A percentile compares a stretch with the other conserved stretches of the same genome.
phyloP scores from a whole-genome alignment of 2,113 vertebrate species.

The Tichodroma muraria region DNA sequence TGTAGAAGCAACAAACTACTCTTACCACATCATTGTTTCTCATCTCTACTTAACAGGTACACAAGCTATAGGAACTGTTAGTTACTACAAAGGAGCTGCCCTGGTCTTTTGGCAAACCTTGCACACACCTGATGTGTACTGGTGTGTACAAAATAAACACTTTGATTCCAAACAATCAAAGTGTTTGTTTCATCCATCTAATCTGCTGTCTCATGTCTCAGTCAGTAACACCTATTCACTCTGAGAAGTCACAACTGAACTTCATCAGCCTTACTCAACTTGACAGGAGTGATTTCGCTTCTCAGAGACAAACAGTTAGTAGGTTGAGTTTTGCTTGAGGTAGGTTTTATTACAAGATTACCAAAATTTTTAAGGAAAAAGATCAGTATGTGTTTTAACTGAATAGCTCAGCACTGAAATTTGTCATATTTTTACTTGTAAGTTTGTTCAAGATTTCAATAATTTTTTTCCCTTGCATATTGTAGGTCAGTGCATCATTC shows the following conservation, averaged over 20 bases:
- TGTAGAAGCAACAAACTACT: neutral
- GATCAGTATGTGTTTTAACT: neutral
- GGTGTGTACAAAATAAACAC: no score
- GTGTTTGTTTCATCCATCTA: neutral
- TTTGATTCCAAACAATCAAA: neutral
- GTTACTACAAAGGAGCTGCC: neutral
- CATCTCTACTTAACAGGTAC: neutral
- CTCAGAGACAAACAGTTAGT: neutral
- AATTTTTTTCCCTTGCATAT: neutral
- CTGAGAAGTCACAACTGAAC: neutral
- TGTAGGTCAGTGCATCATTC: neutral
- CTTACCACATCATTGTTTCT: neutral
- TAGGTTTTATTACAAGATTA: neutral
- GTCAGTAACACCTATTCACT: neutral
- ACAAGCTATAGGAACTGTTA: neutral
- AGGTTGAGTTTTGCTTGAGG: neutral
- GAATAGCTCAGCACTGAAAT: neutral
- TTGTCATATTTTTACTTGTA: neutral
- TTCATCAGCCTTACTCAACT: neutral
- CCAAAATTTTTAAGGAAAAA: neutral
- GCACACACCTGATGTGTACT: no score
- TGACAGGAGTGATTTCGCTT: neutral
- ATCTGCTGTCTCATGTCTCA: fast-evolving
- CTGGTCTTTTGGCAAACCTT: neutral
- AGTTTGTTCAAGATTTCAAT: neutral